Evolutionary conservation across 2,797 vertebrate species (phyloP).

Genomic region (Pantherophis vulpinus): DNA sequence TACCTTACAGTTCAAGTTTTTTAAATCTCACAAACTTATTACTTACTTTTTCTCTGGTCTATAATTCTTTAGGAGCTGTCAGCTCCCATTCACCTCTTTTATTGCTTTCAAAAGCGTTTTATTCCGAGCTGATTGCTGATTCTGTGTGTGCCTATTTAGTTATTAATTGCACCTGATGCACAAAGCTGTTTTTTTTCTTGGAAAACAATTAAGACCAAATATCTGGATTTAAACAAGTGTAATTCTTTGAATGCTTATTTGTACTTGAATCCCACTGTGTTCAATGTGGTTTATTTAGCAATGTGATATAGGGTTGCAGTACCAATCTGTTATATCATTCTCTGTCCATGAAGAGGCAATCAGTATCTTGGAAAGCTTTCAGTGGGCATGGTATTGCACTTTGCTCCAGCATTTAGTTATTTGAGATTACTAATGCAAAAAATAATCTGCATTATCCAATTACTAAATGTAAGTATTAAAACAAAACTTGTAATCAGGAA

Average conservation of each 20-base stretch:
- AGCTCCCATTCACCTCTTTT: conserved; percentile 1
- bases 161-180: not conserved
- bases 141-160: conserved; percentile 6
- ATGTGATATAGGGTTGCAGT: not conserved
- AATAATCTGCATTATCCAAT: not conserved
- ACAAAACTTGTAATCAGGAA: not conserved
- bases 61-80: conserved; percentile 28
- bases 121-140: conserved; percentile 15
- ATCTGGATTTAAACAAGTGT: not conserved
- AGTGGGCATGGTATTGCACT: not conserved
- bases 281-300: not conserved
- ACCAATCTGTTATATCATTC: not conserved
- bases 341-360: not conserved
- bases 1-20: not conserved
- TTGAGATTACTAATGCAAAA: not conserved
- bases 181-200: not conserved
- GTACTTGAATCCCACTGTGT: not conserved
- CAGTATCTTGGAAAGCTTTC: not conserved
- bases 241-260: not conserved
- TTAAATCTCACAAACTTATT: not conserved
- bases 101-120: conserved; percentile 24
- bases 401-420: not conserved
- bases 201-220: not conserved
- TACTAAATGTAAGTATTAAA: not conserved
- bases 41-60: not conserved